Evolutionary conservation across 1,140 invertebrate genomes (phyloP), one percentile per base, ranked within the genome.

Genomic region (Zaprionus davidi): DNA sequence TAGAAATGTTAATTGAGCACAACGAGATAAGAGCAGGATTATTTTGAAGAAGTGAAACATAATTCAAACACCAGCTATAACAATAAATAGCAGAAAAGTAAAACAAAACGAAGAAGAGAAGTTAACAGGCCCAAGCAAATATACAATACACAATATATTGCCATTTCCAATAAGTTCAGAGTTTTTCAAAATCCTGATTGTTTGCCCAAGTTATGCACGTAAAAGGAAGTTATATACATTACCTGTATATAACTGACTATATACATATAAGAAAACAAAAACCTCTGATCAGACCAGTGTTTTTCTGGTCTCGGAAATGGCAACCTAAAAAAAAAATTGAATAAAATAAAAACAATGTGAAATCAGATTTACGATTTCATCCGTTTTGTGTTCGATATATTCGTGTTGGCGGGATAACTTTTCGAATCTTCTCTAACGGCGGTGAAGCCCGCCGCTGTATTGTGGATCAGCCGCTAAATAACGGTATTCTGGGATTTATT

Each of bases 51-150:
- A 51, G 49, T 41, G 15, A 63, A 57, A 70, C 44, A 59, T 51
- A 44, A 59, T 76, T 60, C 71, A 65, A 64, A 76, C 73, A 76
- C 22, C 36, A 38, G 68, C 60, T 64, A 71, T 71, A 71, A 71
- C 34, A 76, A 64, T 65, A 65, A 58, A 51, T 36, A 62, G 22
- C 17, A 64, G 22, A 12, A 55, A 46, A 62, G 22, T 17, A 64
- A 28, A 12, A 38, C 17, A 17, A 41, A 44, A 60, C 20, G 2
- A 49, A 58, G 41, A 53, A 55, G 15, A 5, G 26, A 22, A 44
- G 24, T 17, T 28, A 31, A 58, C 22, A 58, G 26, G 5, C 34
- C 11, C 62, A 53, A 36, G 20, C 15, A 31, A 38, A 71, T 38
- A 13, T 11, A 20, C 34, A 24, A 53, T 17, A 53, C 41, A 53